These are phyloP conservation scores for Mesocricetus auratus DNA, from an alignment of 2,113 vertebrate species.

Conservation along the genomic window DNA sequence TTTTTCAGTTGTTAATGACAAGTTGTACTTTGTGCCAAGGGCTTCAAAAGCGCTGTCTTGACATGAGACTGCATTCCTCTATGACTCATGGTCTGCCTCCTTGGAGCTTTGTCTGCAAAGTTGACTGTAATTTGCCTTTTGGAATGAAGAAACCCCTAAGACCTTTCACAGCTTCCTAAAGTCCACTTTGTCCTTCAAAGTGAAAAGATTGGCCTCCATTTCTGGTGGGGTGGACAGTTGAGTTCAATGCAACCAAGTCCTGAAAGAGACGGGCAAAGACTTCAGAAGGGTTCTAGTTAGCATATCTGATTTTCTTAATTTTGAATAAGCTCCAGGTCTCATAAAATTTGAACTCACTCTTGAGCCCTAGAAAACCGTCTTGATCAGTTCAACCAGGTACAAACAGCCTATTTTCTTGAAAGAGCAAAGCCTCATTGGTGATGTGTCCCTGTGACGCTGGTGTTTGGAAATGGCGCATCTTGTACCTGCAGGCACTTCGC, in stretches of 20 bases:
- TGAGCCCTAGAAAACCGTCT: neutral
- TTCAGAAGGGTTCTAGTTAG: too few relatives aligned
- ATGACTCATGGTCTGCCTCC: neutral
- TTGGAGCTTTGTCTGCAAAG: neutral
- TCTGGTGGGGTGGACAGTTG: too few relatives aligned
- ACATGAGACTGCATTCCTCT: neutral
- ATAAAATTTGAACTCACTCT: neutral
- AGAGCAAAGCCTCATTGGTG: neutral
- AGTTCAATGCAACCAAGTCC: neutral
- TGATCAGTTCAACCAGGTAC: neutral
- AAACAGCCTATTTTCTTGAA: neutral
- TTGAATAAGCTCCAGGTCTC: neutral
- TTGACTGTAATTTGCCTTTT: neutral
- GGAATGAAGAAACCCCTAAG: neutral
- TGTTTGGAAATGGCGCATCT: accelerated
- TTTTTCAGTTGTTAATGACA: neutral
- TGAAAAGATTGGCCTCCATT: neutral
- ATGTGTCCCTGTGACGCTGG: neutral
- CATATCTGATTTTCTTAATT: neutral
- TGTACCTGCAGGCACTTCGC: neutral
- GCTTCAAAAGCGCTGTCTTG: neutral
- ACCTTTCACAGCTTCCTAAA: neutral
- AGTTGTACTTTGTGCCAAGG: neutral
- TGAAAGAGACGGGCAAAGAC: neutral
- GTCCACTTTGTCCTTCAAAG: neutral